These are phyloP conservation scores for Drosophila quadrilineata DNA, from an alignment of 1,140 invertebrate species.

Conservation along the genomic window DNA sequence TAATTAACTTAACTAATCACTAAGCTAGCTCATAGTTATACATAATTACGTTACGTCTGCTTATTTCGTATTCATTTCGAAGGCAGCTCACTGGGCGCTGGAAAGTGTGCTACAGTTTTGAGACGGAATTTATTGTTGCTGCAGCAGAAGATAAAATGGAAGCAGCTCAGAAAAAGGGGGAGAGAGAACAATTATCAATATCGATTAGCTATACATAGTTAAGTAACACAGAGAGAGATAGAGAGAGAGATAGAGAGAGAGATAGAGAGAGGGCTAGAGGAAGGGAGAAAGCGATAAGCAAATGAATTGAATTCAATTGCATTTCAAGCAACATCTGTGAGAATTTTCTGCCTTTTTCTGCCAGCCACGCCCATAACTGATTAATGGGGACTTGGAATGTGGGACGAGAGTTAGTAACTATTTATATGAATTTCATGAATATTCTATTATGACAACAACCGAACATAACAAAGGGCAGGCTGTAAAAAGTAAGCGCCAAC, in stretches of 20 bases:
- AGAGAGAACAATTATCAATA: slow-evolving; percentile 33
- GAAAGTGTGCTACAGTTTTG: neutral
- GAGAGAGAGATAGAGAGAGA: too few relatives aligned
- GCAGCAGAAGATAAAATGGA: too few relatives aligned
- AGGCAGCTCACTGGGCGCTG: too few relatives aligned
- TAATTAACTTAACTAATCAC: slow-evolving; percentile 49
- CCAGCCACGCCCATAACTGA: slow-evolving; percentile 4
- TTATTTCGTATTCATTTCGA: slow-evolving; percentile 18
- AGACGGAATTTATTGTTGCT: neutral
- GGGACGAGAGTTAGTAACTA: slow-evolving; percentile 9
- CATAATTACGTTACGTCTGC: neutral
- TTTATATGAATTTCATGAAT: slow-evolving; percentile 57
- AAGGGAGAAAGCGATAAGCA: too few relatives aligned
- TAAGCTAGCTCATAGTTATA: slow-evolving; percentile 47
- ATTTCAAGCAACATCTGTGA: too few relatives aligned
- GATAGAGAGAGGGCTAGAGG: too few relatives aligned
- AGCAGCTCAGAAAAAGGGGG: too few relatives aligned
- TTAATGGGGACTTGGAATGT: neutral
- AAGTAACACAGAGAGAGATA: neutral
- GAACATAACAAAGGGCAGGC: slow-evolving; percentile 45
- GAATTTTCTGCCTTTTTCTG: too few relatives aligned
- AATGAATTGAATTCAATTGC: too few relatives aligned
- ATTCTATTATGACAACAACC: slow-evolving; percentile 66
- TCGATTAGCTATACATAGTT: slow-evolving; percentile 14
- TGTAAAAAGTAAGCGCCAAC: slow-evolving; percentile 29